Percentiles rank a stretch among this genome's conserved stretches.
Evolutionary conservation across 2,888 invertebrate species (phyloP).

Genomic region (Pyrrhia umbra): DNA sequence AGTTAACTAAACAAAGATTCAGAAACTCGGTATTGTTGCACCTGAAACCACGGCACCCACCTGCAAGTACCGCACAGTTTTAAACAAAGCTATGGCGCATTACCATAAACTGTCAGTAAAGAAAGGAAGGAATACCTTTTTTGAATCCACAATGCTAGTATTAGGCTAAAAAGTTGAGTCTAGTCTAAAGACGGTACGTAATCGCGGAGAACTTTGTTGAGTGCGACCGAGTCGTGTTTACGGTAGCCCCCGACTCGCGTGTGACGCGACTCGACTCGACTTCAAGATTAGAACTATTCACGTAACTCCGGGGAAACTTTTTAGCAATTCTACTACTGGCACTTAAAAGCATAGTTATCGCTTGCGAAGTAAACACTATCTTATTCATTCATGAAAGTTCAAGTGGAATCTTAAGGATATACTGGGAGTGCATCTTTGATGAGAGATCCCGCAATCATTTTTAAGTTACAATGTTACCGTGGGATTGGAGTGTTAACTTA

Average conservation of each 20-base stretch:
- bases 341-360: conserved; percentile 76
- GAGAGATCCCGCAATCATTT: conserved; percentile 45
- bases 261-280: conserved; percentile 70
- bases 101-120: conserved; percentile 85
- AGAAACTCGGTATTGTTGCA: conserved; percentile 80
- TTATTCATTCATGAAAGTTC: conserved; percentile 73
- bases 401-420: conserved; percentile 57
- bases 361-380: conserved; percentile 67
- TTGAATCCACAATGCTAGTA: conserved; percentile 87
- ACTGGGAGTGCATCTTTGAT: conserved; percentile 54
- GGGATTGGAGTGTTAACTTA: conserved; percentile 11
- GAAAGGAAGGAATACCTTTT: conserved; percentile 82
- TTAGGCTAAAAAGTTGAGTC: conserved; percentile 83
- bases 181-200: conserved; percentile 75
- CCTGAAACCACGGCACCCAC: conserved; percentile 83
- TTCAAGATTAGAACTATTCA: conserved; percentile 85
- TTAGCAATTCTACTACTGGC: conserved; percentile 77
- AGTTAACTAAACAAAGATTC: conserved; percentile 82
- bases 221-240: conserved; percentile 73
- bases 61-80: conserved; percentile 86
- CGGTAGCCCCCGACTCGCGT: conserved; percentile 69
- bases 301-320: conserved; percentile 82
- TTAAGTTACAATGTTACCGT: conserved; percentile 38
- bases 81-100: conserved; percentile 85
- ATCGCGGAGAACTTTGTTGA: conserved; percentile 68